Evolutionary conservation across 2,113 vertebrate genomes (phyloP).

Genomic region (Pagrus major): DNA sequence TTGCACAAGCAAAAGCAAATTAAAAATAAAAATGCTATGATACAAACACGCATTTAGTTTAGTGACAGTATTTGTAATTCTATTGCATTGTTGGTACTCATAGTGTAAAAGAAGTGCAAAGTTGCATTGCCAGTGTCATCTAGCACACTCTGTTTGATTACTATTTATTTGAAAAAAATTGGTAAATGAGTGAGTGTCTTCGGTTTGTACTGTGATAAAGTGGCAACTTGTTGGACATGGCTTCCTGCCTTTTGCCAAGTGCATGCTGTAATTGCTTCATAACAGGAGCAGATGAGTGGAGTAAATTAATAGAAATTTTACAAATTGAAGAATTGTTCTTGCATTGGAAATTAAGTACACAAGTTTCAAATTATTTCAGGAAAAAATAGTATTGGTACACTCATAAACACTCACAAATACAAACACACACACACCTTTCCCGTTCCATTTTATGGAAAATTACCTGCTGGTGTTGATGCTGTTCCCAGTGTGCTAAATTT

Average conservation of each 20-base stretch:
- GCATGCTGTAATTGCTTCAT: neutral
- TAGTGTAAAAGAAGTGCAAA: neutral
- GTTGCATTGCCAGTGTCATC: neutral
- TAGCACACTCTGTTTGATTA: neutral
- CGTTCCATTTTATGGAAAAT: conserved; percentile 27
- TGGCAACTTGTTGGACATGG: neutral
- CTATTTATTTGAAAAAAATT: neutral
- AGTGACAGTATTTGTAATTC: neutral
- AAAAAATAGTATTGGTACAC: neutral
- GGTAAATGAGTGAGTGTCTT: neutral
- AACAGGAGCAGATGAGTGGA: conserved; percentile 1
- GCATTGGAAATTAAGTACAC: neutral
- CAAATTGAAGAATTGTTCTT: neutral
- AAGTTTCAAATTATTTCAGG: neutral
- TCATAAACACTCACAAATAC: neutral
- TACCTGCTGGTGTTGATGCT: conserved; percentile 48
- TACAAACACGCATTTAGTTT: neutral
- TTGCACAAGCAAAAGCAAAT: neutral
- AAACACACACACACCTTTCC: neutral
- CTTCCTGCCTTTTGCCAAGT: conserved; percentile 15
- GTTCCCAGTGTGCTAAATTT: conserved; percentile 25
- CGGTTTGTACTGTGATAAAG: conserved; percentile 11
- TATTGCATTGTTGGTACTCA: neutral
- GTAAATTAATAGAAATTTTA: conserved; percentile 13
- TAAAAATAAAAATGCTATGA: too few relatives aligned